Conservation (phyloP, 2,797 vertebrate genomes). For the Arnoldichthys spilopterus region DNA sequence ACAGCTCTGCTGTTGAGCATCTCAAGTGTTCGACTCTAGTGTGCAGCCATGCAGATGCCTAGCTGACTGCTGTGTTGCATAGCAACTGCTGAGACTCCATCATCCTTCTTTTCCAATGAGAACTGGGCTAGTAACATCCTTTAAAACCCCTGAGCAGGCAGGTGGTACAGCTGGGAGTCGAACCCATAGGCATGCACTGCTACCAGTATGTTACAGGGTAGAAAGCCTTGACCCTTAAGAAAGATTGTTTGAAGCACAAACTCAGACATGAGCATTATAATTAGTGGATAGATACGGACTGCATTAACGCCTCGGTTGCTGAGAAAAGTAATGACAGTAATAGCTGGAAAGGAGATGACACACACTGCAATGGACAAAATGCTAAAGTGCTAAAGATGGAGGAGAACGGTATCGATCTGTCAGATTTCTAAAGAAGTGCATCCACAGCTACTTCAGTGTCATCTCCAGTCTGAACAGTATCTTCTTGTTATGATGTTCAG, state of each 20-base stretch:
- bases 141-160: constrained; percentile 1
- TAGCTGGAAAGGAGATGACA: constrained; percentile 31
- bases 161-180: background rate
- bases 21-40: background rate
- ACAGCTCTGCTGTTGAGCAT: constrained; percentile 9
- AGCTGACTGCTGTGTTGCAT: constrained; percentile 29
- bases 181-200: background rate
- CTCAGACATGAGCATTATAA: background rate
- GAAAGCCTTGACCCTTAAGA: background rate
- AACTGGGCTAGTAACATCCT: background rate
- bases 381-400: constrained; percentile 27
- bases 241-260: constrained; percentile 9
- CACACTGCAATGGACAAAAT: constrained; percentile 12
- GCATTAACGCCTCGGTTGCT: constrained; percentile 38
- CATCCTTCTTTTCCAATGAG: background rate
- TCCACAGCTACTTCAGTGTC: constrained; percentile 17
- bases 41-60: constrained; percentile 14
- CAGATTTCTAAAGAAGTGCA: constrained; percentile 19
- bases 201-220: background rate
- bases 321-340: no score
- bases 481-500: no score
- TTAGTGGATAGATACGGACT: constrained; percentile 4
- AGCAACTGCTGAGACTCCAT: constrained; percentile 16
- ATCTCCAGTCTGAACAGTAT: background rate
- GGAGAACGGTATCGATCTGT: constrained; percentile 36